Evolutionary conservation across 2,888 invertebrate species (phyloP).

Genomic region (Globia sparganii): DNA sequence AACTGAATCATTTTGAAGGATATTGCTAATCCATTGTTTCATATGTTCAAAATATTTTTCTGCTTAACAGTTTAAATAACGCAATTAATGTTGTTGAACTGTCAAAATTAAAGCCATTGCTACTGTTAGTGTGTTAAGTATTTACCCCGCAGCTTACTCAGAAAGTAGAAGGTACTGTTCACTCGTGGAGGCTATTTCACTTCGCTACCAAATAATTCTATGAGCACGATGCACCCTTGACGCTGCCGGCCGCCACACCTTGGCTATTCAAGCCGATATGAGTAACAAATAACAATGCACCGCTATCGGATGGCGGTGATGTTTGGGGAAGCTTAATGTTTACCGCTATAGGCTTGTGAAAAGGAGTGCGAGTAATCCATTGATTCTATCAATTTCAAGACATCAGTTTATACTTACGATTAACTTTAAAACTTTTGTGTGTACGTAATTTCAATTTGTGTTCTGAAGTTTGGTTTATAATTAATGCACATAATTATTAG

Average conservation of each 20-base stretch:
- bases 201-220: conserved; percentile 3
- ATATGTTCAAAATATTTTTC: background rate
- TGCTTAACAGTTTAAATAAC: background rate
- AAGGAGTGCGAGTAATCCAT: background rate
- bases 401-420: background rate
- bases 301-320: conserved; percentile 26
- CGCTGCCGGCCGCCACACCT: conserved; percentile 12
- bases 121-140: background rate
- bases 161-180: background rate
- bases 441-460: background rate
- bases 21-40: background rate
- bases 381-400: background rate
- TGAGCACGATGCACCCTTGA: background rate
- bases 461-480: background rate
- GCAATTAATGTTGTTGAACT: background rate
- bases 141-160: background rate
- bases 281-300: conserved; percentile 40
- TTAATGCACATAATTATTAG: no score
- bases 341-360: background rate
- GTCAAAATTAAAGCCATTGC: background rate
- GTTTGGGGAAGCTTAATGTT: background rate
- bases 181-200: background rate
- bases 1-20: background rate
- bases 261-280: conserved; percentile 29
- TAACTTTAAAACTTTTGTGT: background rate